phyloP scores from a whole-genome alignment of 1,140 invertebrate genomes.

The Probaryconus sp. region DNA sequence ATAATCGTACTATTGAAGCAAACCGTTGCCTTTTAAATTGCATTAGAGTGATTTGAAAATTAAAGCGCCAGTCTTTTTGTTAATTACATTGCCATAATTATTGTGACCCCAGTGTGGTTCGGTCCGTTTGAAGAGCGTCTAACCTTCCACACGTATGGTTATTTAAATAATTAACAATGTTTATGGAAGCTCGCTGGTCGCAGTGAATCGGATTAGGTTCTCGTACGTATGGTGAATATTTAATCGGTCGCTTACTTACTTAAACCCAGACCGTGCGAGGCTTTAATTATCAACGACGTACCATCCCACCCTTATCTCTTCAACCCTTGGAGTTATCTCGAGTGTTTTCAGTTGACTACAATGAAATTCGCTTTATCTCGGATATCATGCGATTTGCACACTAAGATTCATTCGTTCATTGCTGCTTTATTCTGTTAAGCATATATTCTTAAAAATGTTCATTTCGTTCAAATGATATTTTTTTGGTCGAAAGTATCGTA shows the following conservation, averaged over 20 bases:
- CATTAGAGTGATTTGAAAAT: too few species aligned
- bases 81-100: too few species aligned
- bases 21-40: too few species aligned
- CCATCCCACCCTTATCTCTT: slow-evolving; percentile 51
- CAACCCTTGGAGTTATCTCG: slow-evolving; percentile 52
- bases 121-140: not conserved
- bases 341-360: slow-evolving; percentile 32
- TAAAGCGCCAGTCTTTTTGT: not conserved
- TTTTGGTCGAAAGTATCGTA: too few species aligned
- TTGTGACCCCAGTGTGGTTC: not conserved
- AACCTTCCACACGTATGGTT: slow-evolving; percentile 54
- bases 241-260: slow-evolving; percentile 72
- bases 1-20: too few species aligned
- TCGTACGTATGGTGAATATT: slow-evolving; percentile 76
- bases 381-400: slow-evolving; percentile 14
- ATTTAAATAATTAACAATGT: slow-evolving; percentile 79
- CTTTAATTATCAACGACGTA: slow-evolving; percentile 60
- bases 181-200: slow-evolving; percentile 67
- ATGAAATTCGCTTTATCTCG: slow-evolving; percentile 33
- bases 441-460: not conserved
- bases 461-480: too few species aligned
- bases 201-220: slow-evolving; percentile 70
- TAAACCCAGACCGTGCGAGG: slow-evolving; percentile 64
- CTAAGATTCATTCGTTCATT: not conserved
- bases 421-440: slow-evolving; percentile 6